Evolutionary conservation across 2,888 invertebrate species (phyloP).

Genomic region (Drosophila helvetica): DNA sequence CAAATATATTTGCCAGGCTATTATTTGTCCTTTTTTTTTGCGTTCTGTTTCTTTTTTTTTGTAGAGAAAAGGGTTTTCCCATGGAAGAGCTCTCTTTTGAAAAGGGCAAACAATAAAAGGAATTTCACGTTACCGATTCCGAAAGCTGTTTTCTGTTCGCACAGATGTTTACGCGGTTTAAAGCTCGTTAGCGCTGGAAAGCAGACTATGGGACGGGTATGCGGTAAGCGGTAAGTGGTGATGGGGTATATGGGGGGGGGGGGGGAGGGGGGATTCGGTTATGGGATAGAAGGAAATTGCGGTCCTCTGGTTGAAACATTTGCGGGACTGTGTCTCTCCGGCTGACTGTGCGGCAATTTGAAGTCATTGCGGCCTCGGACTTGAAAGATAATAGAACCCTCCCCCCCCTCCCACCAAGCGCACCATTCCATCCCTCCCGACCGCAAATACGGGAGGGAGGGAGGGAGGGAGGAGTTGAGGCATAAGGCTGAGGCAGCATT

Average conservation of each 20-base stretch:
- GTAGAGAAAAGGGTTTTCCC: constrained; percentile 31
- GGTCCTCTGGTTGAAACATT: constrained; percentile 56
- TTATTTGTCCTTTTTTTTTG: constrained; percentile 1
- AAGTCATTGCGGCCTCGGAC: constrained; percentile 60
- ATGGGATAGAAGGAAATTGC: constrained; percentile 7
- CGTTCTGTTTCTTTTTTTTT: too few species aligned
- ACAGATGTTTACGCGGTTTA: constrained; percentile 70
- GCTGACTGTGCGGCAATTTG: constrained; percentile 45
- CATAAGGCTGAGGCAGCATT: constrained; percentile 31
- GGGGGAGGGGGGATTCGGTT: not conserved
- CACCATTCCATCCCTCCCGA: constrained; percentile 9
- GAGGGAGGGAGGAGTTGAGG: not conserved
- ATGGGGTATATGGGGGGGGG: too few species aligned
- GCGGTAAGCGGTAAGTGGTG: not conserved
- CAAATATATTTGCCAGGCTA: constrained; percentile 30
- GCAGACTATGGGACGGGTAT: not conserved
- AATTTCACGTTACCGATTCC: constrained; percentile 31
- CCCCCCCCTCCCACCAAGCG: not conserved
- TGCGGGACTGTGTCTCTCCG: not conserved
- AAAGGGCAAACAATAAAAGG: constrained; percentile 24
- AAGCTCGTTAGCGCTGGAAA: constrained; percentile 61
- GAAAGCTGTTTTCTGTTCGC: constrained; percentile 54
- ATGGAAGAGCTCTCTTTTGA: not conserved
- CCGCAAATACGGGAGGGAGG: constrained; percentile 51
- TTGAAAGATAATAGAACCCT: constrained; percentile 66